These are phyloP conservation scores for Calliopsis andreniformis DNA, from an alignment of 1,140 invertebrate species.

Conservation along the genomic window DNA sequence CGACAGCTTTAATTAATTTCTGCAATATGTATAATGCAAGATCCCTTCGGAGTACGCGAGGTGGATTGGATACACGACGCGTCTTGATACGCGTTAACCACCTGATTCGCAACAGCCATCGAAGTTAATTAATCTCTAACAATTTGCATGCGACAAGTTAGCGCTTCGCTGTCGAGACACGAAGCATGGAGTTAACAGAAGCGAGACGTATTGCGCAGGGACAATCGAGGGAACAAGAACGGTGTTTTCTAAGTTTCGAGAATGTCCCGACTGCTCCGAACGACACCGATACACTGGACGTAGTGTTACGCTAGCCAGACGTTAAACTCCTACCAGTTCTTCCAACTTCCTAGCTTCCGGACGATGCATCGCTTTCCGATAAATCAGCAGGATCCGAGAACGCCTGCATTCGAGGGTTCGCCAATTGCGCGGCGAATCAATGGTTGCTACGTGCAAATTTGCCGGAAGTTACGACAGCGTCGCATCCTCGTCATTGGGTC, in stretches of 20 bases:
- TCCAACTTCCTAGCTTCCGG: too few species aligned
- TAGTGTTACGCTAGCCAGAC: too few species aligned
- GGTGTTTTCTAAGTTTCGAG: too few species aligned
- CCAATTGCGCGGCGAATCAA: slow-evolving; percentile 6
- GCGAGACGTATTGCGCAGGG: too few species aligned
- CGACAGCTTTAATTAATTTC: slow-evolving; percentile 47
- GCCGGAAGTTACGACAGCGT: slow-evolving; percentile 53
- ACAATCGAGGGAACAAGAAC: too few species aligned
- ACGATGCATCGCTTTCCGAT: slow-evolving; percentile 26
- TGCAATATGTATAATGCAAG: slow-evolving; percentile 43
- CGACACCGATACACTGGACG: too few species aligned
- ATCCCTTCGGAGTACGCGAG: slow-evolving; percentile 16
- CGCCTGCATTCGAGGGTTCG: background rate
- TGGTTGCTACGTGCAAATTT: slow-evolving; percentile 43
- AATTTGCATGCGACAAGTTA: background rate
- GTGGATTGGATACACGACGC: slow-evolving; percentile 38
- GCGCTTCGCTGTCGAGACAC: background rate
- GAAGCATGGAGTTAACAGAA: background rate
- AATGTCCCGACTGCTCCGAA: too few species aligned
- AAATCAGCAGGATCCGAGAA: slow-evolving; percentile 41
- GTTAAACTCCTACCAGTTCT: too few species aligned
- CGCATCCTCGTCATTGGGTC: slow-evolving; percentile 26
- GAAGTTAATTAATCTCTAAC: slow-evolving; percentile 25
- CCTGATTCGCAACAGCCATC: slow-evolving; percentile 17
- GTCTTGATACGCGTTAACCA: slow-evolving; percentile 4